phyloP scores from a whole-genome alignment of 1,140 invertebrate species.

The Lasaia peninsularis region DNA sequence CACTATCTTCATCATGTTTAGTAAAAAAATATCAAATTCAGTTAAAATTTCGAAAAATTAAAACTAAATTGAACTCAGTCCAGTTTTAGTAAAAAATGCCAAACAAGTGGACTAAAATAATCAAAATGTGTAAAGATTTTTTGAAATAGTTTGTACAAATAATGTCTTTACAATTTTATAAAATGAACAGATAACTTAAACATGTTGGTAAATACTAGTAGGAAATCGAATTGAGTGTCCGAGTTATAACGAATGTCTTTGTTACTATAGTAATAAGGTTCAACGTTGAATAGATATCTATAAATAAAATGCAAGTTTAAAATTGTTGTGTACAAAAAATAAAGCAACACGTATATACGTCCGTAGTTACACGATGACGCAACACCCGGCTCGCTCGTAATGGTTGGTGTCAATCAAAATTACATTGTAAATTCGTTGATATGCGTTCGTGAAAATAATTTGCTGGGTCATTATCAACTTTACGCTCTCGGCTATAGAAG shows the following conservation, averaged over 20 bases:
- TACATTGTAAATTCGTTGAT: constrained; percentile 65
- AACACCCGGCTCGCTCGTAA: constrained; percentile 67
- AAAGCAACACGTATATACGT: constrained; percentile 37
- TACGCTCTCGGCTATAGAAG: constrained; percentile 25
- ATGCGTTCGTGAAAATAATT: constrained; percentile 37
- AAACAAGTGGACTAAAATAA: too few relatives aligned
- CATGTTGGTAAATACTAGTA: constrained; percentile 11
- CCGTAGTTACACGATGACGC: constrained; percentile 64
- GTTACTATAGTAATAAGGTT: constrained; percentile 23
- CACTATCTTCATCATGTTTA: too few relatives aligned
- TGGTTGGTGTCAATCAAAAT: constrained; percentile 76
- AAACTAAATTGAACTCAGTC: too few relatives aligned
- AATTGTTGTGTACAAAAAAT: constrained; percentile 36
- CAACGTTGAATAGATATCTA: constrained; percentile 27
- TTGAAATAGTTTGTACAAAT: too few relatives aligned
- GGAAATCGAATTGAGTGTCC: constrained; percentile 19
- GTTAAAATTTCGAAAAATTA: too few relatives aligned
- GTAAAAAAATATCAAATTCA: too few relatives aligned
- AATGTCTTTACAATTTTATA: background rate
- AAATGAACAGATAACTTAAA: background rate
- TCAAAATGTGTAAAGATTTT: too few relatives aligned
- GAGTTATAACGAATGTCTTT: constrained; percentile 6
- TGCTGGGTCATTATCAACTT: constrained; percentile 37
- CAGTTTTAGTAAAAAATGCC: too few relatives aligned
- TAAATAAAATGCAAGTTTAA: constrained; percentile 31